Evolutionary conservation across 2,797 vertebrate genomes (phyloP).

Genomic region (Macrochelys suwanniensis): DNA sequence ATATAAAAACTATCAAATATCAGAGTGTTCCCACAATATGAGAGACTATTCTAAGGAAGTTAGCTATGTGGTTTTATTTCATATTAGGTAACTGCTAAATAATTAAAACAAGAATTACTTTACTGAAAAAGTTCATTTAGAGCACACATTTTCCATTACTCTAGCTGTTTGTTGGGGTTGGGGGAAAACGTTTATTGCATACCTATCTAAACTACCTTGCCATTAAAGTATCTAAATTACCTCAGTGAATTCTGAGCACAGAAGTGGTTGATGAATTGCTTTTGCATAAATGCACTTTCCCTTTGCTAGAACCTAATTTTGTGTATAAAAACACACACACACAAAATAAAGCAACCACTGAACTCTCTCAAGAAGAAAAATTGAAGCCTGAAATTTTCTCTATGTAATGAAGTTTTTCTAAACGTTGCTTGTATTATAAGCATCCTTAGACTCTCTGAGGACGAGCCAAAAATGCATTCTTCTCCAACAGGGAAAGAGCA

Average conservation of each 20-base stretch:
- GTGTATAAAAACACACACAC: conserved; percentile 51
- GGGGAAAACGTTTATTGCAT: conserved; percentile 81
- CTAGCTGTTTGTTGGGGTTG: conserved; percentile 74
- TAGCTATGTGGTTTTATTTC: conserved; percentile 83
- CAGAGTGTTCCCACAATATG: conserved; percentile 55
- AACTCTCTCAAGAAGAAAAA: conserved; percentile 85
- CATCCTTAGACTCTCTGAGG: conserved; percentile 75
- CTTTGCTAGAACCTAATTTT: conserved; percentile 85
- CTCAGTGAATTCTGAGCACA: conserved; percentile 88
- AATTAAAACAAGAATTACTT: conserved; percentile 87
- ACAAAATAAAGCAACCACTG: conserved; percentile 74
- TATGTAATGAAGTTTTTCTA: conserved; percentile 83
- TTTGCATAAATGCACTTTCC: conserved; percentile 87
- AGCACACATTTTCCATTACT: conserved; percentile 83
- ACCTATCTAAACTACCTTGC: conserved; percentile 86
- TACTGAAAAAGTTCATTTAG: conserved; percentile 85
- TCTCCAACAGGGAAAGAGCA: conserved; percentile 73
- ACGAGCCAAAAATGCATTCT: conserved; percentile 78
- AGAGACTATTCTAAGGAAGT: conserved; percentile 74
- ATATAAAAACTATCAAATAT: conserved; percentile 67
- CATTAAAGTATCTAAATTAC: conserved; percentile 89
- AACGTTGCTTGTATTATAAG: conserved; percentile 76
- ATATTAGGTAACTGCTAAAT: conserved; percentile 86
- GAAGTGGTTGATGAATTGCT: conserved; percentile 88
- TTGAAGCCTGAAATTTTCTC: conserved; percentile 81